These are phyloP conservation scores for Dascyllus trimaculatus DNA, from an alignment of 2,113 vertebrate genomes.

Conservation along the genomic window DNA sequence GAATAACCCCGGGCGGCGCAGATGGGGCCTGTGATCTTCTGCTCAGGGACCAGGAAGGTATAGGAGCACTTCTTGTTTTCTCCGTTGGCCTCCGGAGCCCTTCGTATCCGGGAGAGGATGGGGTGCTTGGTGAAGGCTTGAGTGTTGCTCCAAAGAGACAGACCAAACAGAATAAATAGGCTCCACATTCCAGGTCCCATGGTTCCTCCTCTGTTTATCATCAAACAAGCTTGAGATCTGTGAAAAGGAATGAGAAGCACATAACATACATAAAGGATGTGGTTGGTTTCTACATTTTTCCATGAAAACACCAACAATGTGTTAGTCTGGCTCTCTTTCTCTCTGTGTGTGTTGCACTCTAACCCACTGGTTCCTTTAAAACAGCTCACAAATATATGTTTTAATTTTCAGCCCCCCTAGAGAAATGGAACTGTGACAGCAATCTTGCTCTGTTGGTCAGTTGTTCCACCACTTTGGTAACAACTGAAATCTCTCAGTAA, in stretches of 20 bases:
- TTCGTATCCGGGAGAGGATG: conserved; percentile 82
- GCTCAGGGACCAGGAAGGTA: conserved; percentile 97
- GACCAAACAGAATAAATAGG: conserved; percentile 69
- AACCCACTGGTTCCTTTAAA: not conserved
- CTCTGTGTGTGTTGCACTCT: not conserved
- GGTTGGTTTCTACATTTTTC: not conserved
- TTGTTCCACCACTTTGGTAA: too few relatives aligned
- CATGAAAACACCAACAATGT: not conserved
- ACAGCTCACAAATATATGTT: not conserved
- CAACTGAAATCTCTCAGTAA: too few relatives aligned
- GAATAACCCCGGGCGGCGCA: conserved; percentile 89
- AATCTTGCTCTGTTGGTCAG: too few relatives aligned
- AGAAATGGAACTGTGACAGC: too few relatives aligned
- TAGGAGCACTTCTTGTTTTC: conserved; percentile 93
- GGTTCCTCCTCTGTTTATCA: conserved; percentile 35
- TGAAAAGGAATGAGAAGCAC: conserved; percentile 9
- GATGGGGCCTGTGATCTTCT: conserved; percentile 97
- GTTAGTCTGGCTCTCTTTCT: not conserved
- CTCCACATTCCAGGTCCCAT: conserved; percentile 78
- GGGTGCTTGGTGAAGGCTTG: conserved; percentile 68
- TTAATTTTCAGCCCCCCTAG: not conserved
- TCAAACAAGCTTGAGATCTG: conserved; percentile 62
- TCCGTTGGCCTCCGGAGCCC: conserved; percentile 82
- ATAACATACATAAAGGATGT: conserved; percentile 10
- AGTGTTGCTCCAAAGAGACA: conserved; percentile 67